A percentile compares a stretch with the other conserved stretches of the same genome.
phyloP scores from a whole-genome alignment of 2,888 invertebrate species.

The Eurois occulta region DNA sequence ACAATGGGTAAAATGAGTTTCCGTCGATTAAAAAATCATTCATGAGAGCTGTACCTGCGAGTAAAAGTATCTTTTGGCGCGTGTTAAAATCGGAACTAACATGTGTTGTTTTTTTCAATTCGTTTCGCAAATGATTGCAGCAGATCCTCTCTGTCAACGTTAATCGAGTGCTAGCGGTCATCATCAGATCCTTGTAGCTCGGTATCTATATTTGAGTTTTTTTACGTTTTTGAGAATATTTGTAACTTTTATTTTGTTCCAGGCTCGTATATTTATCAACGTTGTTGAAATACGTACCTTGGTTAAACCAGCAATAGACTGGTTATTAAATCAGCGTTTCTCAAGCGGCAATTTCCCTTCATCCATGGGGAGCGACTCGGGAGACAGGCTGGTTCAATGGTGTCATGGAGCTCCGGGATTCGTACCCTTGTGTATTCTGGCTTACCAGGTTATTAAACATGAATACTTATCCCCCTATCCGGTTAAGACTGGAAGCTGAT shows the following conservation, averaged over 20 bases:
- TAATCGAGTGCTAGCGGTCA: neutral
- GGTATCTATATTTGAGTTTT: neutral
- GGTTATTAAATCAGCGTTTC: slow-evolving; percentile 90
- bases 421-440: slow-evolving; percentile 92
- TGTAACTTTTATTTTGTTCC: slow-evolving; percentile 55
- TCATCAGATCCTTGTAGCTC: neutral
- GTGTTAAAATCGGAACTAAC: neutral
- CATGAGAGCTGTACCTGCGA: neutral
- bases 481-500: too few relatives aligned
- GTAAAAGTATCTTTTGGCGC: neutral
- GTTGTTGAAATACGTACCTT: slow-evolving; percentile 89
- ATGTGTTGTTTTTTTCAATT: neutral
- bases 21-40: neutral
- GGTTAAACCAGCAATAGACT: slow-evolving; percentile 92
- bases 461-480: neutral
- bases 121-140: neutral
- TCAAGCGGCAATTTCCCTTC: slow-evolving; percentile 94
- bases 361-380: slow-evolving; percentile 91
- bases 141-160: neutral
- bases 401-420: slow-evolving; percentile 98
- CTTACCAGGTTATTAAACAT: slow-evolving; percentile 90
- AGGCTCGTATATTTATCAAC: slow-evolving; percentile 91
- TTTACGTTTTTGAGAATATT: neutral
- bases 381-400: slow-evolving; percentile 96
- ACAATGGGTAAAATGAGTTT: neutral